phyloP scores from a whole-genome alignment of 2,113 vertebrate species.

The Camelus bactrianus region DNA sequence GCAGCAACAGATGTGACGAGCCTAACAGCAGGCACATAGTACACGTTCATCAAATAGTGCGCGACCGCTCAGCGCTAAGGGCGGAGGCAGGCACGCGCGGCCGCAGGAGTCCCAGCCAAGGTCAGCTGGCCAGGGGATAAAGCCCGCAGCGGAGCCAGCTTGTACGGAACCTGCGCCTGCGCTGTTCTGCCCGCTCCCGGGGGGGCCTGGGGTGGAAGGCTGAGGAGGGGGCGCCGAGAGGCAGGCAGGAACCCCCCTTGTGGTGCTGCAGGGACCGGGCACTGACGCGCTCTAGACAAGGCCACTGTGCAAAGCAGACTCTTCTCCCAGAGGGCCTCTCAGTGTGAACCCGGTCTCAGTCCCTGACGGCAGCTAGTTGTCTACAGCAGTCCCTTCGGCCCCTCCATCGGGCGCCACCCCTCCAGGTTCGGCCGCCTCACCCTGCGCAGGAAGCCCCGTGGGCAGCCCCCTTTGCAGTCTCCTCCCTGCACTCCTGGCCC shows the following conservation, averaged over 20 bases:
- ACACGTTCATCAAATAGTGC: neutral
- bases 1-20: neutral
- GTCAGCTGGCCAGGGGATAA: neutral
- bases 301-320: neutral
- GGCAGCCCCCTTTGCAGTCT: neutral
- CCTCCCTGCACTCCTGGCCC: accelerated
- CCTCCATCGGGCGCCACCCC: neutral
- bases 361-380: neutral
- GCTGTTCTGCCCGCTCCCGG: neutral
- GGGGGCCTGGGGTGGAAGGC: no score
- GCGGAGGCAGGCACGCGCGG: neutral
- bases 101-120: neutral
- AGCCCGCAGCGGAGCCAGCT: neutral
- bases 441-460: neutral
- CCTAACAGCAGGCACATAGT: neutral
- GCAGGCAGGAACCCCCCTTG: neutral
- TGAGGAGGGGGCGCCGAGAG: neutral
- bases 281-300: neutral
- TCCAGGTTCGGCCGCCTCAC: neutral
- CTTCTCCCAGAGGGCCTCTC: neutral
- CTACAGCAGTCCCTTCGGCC: neutral
- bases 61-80: neutral
- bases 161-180: no score
- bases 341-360: neutral
- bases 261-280: neutral